Evolutionary conservation across 2,113 vertebrate genomes (phyloP).

Genomic region (Myotis brandtii): DNA sequence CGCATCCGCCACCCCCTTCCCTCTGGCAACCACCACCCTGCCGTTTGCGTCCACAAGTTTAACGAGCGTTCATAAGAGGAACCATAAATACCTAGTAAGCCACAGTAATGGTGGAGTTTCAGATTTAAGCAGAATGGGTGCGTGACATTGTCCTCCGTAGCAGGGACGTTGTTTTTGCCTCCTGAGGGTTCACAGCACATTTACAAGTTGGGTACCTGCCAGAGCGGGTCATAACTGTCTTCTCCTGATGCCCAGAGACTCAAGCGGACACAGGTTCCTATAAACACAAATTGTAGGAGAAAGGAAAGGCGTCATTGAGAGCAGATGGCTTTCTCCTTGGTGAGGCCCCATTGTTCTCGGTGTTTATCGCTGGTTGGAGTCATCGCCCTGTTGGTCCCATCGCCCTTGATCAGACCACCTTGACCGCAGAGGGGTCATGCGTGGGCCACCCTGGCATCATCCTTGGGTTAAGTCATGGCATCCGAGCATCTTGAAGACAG

Average conservation of each 20-base stretch:
- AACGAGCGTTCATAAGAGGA: background rate
- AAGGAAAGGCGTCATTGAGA: fast-evolving
- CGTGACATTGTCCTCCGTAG: fast-evolving
- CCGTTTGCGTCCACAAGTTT: background rate
- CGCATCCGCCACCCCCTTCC: too few relatives aligned
- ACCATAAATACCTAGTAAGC: background rate
- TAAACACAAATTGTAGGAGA: fast-evolving
- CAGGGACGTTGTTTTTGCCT: fast-evolving
- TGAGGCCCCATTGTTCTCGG: background rate
- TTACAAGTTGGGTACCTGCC: background rate
- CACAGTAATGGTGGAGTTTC: background rate
- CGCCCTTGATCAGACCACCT: fast-evolving
- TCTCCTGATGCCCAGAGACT: fast-evolving
- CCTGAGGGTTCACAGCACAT: fast-evolving
- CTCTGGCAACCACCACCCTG: too few relatives aligned
- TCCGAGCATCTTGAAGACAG: background rate
- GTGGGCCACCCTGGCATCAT: fast-evolving
- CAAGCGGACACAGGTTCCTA: background rate
- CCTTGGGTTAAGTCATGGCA: background rate
- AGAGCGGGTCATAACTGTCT: fast-evolving
- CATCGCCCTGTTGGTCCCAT: background rate
- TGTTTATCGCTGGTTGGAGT: background rate
- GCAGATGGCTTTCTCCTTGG: too few relatives aligned
- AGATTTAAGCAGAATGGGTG: background rate
- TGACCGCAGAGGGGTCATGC: fast-evolving